Conservation (phyloP, 1,140 invertebrate species). For the Papilio machaon region DNA sequence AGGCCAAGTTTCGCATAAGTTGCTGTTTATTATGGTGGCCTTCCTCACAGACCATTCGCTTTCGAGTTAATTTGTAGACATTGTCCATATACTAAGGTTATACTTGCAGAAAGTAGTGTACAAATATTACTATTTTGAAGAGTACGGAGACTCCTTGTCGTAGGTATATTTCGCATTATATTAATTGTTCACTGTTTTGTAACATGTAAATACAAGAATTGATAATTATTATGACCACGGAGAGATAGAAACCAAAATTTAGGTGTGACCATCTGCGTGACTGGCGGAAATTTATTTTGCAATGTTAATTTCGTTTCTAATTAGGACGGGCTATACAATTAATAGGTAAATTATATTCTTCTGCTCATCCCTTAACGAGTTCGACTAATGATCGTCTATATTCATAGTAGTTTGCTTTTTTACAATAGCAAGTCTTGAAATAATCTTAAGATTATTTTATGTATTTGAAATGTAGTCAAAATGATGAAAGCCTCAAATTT, state of each 20-base stretch:
- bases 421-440: neutral
- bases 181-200: neutral
- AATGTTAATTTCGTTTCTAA: constrained; percentile 47
- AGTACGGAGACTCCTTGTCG: neutral
- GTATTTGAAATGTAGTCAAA: neutral
- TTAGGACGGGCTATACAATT: constrained; percentile 49
- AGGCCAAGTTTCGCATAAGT: neutral
- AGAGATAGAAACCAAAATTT: neutral
- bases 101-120: neutral
- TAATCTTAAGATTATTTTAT: too few relatives aligned
- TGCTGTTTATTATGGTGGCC: neutral
- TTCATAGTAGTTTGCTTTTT: neutral
- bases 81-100: too few relatives aligned
- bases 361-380: neutral
- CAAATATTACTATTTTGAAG: neutral
- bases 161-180: neutral
- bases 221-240: neutral
- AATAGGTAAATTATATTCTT: constrained; percentile 17
- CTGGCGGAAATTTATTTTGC: constrained; percentile 52
- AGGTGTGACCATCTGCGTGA: constrained; percentile 57
- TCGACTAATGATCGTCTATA: neutral
- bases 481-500: neutral
- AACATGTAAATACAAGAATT: neutral
- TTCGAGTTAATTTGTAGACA: too few relatives aligned
- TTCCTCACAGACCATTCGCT: too few relatives aligned